Evolutionary conservation across 2,888 invertebrate species (phyloP).

Genomic region (Agrenia bidenticulata): DNA sequence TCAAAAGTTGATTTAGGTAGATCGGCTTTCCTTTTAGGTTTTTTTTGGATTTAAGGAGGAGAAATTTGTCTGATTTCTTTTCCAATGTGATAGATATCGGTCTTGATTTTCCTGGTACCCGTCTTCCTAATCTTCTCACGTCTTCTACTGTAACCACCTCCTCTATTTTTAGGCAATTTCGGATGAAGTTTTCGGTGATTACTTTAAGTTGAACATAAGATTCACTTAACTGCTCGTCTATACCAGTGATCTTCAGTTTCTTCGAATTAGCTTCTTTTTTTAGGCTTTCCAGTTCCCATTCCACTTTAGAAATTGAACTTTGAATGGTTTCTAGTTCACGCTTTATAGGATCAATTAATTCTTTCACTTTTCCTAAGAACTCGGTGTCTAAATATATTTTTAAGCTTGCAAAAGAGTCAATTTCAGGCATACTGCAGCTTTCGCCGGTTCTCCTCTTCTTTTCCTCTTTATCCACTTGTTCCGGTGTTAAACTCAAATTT

Average conservation of each 20-base stretch:
- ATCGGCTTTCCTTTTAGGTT: not conserved
- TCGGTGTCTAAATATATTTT: not conserved
- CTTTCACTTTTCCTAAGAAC: not conserved
- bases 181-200: not conserved
- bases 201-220: not conserved
- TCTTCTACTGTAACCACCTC: not conserved
- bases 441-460: too few species aligned
- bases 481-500: too few species aligned
- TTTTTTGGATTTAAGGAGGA: not conserved
- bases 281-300: not conserved
- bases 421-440: too few species aligned
- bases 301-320: not conserved
- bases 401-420: not conserved
- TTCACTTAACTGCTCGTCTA: not conserved
- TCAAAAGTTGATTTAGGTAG: not conserved
- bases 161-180: not conserved
- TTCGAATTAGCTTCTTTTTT: not conserved
- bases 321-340: not conserved
- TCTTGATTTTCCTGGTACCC: not conserved
- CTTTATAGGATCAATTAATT: not conserved
- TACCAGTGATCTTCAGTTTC: not conserved
- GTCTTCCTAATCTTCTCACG: not conserved
- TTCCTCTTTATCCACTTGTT: too few species aligned
- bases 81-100: not conserved
- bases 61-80: not conserved